These are phyloP conservation scores for Pyrocephalus nanus DNA, from an alignment of 2,797 vertebrate species.

Conservation along the genomic window DNA sequence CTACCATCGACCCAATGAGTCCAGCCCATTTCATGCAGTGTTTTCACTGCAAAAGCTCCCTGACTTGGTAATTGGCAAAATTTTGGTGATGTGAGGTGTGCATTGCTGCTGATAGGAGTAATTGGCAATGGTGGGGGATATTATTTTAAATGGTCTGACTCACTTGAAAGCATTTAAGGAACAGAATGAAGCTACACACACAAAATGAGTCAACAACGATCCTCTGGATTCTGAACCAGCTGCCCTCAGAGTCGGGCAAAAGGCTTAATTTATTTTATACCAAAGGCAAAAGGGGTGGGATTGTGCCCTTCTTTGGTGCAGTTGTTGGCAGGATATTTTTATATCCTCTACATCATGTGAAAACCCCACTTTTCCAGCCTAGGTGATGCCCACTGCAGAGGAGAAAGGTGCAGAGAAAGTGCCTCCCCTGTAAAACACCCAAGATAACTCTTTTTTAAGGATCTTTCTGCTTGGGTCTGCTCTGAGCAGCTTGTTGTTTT, in stretches of 20 bases:
- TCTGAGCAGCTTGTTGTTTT: not conserved
- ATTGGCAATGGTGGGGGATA: conserved; percentile 31
- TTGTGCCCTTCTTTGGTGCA: not conserved
- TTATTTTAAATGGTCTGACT: conserved; percentile 34
- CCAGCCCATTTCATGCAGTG: not conserved
- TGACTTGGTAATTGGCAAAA: conserved; percentile 46
- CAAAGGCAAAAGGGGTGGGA: not conserved
- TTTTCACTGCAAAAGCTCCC: conserved; percentile 2
- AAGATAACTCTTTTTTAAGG: not conserved
- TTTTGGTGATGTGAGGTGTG: conserved; percentile 41
- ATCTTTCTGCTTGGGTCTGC: not conserved
- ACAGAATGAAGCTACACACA: not conserved
- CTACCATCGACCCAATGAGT: conserved; percentile 26
- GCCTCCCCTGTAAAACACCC: not conserved
- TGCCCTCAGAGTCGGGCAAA: not conserved
- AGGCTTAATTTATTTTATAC: not conserved
- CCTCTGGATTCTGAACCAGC: not conserved
- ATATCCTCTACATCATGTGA: not conserved
- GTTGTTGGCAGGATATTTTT: not conserved
- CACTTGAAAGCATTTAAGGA: conserved; percentile 24
- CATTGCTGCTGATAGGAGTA: conserved; percentile 1
- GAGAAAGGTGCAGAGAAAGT: not conserved
- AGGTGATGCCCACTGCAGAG: not conserved
- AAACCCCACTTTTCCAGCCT: not conserved
- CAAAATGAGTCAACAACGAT: conserved; percentile 8